Evolutionary conservation across 64 coral and sea anemone species (phyloP).

Genomic region (Montipora efflorescens): DNA sequence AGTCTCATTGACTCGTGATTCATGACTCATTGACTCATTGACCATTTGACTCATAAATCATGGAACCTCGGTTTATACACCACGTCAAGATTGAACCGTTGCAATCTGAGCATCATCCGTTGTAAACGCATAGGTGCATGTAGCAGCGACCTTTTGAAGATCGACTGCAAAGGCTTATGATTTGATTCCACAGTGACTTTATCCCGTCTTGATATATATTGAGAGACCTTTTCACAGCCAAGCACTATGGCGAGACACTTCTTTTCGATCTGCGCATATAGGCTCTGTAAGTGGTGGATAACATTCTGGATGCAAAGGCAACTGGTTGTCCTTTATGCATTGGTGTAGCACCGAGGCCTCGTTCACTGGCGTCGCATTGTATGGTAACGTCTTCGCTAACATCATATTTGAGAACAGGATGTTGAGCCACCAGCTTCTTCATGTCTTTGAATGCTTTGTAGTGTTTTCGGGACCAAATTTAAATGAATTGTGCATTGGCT

Average conservation of each 20-base stretch:
- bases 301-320: neutral
- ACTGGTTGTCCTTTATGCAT: neutral
- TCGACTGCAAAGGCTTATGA: neutral
- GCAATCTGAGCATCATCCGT: constrained; percentile 29
- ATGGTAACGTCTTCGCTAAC: too few relatives aligned
- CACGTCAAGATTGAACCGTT: constrained; percentile 34
- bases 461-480: constrained; percentile 1
- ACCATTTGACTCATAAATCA: too few relatives aligned
- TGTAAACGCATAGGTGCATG: too few relatives aligned
- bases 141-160: neutral
- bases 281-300: neutral
- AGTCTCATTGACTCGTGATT: too few relatives aligned
- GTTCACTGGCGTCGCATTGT: constrained; percentile 2
- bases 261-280: neutral
- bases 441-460: constrained; percentile 20
- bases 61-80: constrained; percentile 13
- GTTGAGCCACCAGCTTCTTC: too few relatives aligned
- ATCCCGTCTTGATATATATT: neutral
- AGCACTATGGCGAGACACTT: neutral
- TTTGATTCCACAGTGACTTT: neutral
- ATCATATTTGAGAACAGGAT: constrained; percentile 2
- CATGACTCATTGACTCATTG: too few relatives aligned
- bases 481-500: too few relatives aligned
- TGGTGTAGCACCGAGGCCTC: neutral
- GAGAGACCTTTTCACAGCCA: neutral